Evolutionary conservation across 2,888 invertebrate species (phyloP).

Genomic region (Luffia ferchaultella): DNA sequence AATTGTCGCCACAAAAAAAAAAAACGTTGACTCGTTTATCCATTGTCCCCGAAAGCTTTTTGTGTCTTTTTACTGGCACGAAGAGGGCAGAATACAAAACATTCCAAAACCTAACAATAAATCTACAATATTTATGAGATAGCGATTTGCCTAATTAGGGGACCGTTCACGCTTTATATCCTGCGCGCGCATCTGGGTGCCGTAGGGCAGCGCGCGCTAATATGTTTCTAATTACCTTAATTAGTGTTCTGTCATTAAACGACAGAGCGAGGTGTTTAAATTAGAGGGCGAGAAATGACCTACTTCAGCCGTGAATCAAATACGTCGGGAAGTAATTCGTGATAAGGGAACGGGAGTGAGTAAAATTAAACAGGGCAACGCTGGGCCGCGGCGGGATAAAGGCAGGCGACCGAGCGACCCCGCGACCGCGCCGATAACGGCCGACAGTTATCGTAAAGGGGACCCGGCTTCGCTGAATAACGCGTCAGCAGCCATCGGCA

Average conservation of each 20-base stretch:
- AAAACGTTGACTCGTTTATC: too few relatives aligned
- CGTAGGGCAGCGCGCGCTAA: constrained; percentile 26
- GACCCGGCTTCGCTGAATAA: constrained; percentile 16
- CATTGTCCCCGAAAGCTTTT: not conserved
- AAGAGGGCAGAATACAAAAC: not conserved
- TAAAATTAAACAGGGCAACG: constrained; percentile 47
- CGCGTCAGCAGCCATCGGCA: constrained; percentile 9
- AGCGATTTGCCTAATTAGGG: not conserved
- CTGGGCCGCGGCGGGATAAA: constrained; percentile 29
- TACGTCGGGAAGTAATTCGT: constrained; percentile 49
- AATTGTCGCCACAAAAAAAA: too few relatives aligned
- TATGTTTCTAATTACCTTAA: constrained; percentile 53
- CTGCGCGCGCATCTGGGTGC: too few relatives aligned
- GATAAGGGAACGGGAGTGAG: constrained; percentile 48
- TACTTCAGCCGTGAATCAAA: constrained; percentile 50
- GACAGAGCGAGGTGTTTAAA: constrained; percentile 46
- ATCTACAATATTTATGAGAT: not conserved
- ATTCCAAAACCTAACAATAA: not conserved
- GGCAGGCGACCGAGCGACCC: constrained; percentile 27
- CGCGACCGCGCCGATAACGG: constrained; percentile 32
- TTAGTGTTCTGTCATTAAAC: constrained; percentile 47
- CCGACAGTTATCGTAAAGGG: constrained; percentile 31
- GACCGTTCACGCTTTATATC: too few relatives aligned
- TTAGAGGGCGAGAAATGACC: constrained; percentile 46
- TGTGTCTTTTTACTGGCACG: not conserved